Evolutionary conservation across 2,113 vertebrate genomes (phyloP).

Genomic region (Catagonus wagneri): DNA sequence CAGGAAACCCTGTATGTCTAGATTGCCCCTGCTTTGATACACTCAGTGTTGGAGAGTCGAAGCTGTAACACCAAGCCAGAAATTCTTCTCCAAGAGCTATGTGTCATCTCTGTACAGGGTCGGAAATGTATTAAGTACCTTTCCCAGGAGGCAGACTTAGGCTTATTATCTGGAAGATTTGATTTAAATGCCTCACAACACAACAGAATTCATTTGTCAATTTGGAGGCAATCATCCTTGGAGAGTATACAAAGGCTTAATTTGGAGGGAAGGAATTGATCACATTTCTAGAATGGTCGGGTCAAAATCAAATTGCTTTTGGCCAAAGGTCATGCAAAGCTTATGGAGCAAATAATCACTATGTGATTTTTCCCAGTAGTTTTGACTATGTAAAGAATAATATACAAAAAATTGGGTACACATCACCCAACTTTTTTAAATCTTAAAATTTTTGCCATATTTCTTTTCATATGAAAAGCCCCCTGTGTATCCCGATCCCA

Average conservation of each 20-base stretch:
- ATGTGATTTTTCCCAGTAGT: not conserved
- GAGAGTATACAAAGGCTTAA: slow-evolving; percentile 46
- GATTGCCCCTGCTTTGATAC: not conserved
- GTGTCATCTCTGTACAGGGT: not conserved
- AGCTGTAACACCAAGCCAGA: not conserved
- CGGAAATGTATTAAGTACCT: slow-evolving; percentile 38
- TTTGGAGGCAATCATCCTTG: slow-evolving; percentile 30
- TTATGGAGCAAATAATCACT: slow-evolving; percentile 28
- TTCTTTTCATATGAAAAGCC: not conserved
- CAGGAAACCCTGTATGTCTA: not conserved
- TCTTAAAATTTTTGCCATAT: not conserved
- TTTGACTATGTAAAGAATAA: slow-evolving; percentile 28
- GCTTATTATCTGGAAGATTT: slow-evolving; percentile 65
- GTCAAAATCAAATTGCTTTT: slow-evolving; percentile 60
- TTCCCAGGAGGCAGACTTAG: slow-evolving; percentile 46
- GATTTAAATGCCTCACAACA: slow-evolving; percentile 65
- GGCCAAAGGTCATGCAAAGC: slow-evolving; percentile 17
- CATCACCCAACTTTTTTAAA: not conserved
- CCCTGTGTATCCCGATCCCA: not conserved
- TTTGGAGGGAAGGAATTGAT: slow-evolving; percentile 60
- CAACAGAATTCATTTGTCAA: slow-evolving; percentile 67
- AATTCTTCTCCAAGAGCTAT: not conserved
- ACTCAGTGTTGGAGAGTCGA: not conserved
- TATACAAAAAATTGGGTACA: not conserved
- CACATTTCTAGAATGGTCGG: slow-evolving; percentile 29